These are phyloP conservation scores for Pomatostomus ruficeps DNA, from an alignment of 2,113 vertebrate species.

Conservation along the genomic window DNA sequence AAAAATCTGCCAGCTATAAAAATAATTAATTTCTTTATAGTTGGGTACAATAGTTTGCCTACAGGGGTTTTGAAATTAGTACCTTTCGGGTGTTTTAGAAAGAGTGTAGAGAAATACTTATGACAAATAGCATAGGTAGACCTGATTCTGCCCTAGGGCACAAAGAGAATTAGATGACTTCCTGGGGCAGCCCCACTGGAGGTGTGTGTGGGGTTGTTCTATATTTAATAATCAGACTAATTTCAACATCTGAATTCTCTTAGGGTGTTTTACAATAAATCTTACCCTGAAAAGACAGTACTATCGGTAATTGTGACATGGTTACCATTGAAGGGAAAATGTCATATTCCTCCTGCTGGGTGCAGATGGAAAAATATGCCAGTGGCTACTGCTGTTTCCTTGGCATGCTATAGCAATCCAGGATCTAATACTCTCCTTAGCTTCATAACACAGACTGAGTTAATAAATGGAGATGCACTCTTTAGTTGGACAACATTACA, in stretches of 20 bases:
- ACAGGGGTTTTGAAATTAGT: not conserved
- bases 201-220: not conserved
- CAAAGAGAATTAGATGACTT: not conserved
- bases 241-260: not conserved
- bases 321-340: conserved; percentile 7
- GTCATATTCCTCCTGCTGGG: conserved; percentile 14
- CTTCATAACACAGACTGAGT: not conserved
- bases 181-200: not conserved
- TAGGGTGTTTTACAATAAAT: not conserved
- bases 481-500: not conserved
- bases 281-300: not conserved
- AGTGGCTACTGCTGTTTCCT: conserved; percentile 45
- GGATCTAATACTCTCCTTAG: not conserved
- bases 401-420: not conserved
- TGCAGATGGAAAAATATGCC: conserved; percentile 49
- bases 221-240: not conserved
- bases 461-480: not conserved
- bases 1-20: not conserved
- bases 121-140: not conserved
- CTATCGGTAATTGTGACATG: not conserved
- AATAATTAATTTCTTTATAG: not conserved
- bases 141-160: not conserved
- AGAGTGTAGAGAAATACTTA: not conserved
- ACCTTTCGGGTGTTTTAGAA: not conserved
- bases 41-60: not conserved